These are phyloP conservation scores for Papilio xuthus DNA, from an alignment of 1,140 invertebrate genomes.

Conservation along the genomic window DNA sequence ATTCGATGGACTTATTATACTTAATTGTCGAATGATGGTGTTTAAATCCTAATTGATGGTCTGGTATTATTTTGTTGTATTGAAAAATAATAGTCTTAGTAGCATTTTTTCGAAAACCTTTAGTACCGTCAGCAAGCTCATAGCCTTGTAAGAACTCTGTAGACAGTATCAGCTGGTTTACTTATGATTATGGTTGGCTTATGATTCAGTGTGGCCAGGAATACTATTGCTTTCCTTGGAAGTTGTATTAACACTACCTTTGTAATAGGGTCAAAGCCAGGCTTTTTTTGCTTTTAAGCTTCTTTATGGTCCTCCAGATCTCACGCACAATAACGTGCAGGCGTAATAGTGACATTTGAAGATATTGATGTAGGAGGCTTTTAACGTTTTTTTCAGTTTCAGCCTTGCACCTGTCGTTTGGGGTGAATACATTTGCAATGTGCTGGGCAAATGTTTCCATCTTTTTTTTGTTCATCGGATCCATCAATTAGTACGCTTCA, in stretches of 20 bases:
- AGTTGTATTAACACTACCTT: conserved; percentile 43
- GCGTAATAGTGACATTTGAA: not conserved
- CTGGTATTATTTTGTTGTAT: conserved; percentile 34
- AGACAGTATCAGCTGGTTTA: conserved; percentile 33
- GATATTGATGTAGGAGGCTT: not conserved
- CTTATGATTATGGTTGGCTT: too few species aligned
- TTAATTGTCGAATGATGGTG: conserved; percentile 38
- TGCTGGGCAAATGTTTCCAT: conserved; percentile 39
- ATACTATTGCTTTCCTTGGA: conserved; percentile 40
- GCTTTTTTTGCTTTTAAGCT: not conserved
- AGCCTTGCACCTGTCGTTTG: conserved; percentile 21
- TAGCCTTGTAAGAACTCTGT: conserved; percentile 43
- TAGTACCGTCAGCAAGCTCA: conserved; percentile 41
- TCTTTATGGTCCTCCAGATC: not conserved
- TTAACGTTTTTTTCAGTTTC: not conserved
- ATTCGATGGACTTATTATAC: conserved; percentile 42
- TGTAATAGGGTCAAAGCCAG: conserved; percentile 41
- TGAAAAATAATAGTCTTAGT: conserved; percentile 1
- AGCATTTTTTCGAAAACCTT: conserved; percentile 45
- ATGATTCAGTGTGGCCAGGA: conserved; percentile 32
- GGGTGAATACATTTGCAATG: conserved; percentile 40
- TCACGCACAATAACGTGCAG: not conserved
- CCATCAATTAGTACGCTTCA: conserved; percentile 15
- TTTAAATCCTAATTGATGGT: conserved; percentile 45
- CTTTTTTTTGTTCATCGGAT: conserved; percentile 39